Evolutionary conservation across 2,888 invertebrate genomes (phyloP), one percentile per base, ranked within the genome.

Genomic region (Trichacis sp.): DNA sequence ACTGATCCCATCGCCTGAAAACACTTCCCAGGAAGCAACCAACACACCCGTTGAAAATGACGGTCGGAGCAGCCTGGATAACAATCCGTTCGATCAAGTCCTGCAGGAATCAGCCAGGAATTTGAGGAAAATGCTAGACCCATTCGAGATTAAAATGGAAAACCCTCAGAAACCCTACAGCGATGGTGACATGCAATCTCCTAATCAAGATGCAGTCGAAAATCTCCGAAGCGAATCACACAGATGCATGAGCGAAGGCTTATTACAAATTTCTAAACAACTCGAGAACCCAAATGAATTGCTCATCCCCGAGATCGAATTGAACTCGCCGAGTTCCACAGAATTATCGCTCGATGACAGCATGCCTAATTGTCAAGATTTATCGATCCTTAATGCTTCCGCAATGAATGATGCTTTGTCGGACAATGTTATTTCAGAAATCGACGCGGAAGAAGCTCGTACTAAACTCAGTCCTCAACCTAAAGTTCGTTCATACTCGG

Each of bases 41-140:
- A n/a, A n/a, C n/a, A n/a, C n/a, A n/a, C n/a, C n/a, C n/a, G n/a
- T n/a, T n/a, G n/a, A n/a, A n/a, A n/a, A n/a, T n/a, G n/a, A n/a
- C n/a, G n/a, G n/a, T n/a, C 42, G 64, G 12, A 20, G 58, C n/a
- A 74, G 73, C 14, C 63, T 76, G 0, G 78, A 76, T 2, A 79
- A 81, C 46, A 83, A 84, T 73, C 84, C 84, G 0, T 84, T 84
- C 54, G 83, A 84, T 55, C 68, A 63, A 54, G 75, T 76, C 0
- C 64, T 77, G 11, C 70, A 75, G 18, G 75, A 82, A 52, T 77
- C 75, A 5, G 73, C 73, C 2, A 46, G 50, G 1, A 81, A 79
- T 15, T 72, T 74, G 6, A 73, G 73, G 4, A 81, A 79, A 33
- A 75, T 73, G 5, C 74, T 77, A 12, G 84, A 84, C 69, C 83